Percentiles rank a stretch among this genome's conserved stretches.
These are phyloP conservation scores for Cynoglossus semilaevis DNA, from an alignment of 2,113 vertebrate genomes.

Conservation along the genomic window DNA sequence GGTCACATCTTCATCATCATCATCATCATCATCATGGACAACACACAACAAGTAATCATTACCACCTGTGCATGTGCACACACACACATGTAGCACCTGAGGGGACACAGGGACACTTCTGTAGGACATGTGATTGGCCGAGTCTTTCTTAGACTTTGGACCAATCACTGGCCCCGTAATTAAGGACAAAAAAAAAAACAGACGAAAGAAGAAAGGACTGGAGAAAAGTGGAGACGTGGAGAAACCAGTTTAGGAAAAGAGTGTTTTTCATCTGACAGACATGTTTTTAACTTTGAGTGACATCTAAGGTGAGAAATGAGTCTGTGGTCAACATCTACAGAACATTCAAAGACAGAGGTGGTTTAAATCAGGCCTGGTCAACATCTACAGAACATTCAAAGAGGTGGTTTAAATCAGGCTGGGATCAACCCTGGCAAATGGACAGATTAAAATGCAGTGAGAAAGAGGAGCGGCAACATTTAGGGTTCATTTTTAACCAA, in stretches of 20 bases:
- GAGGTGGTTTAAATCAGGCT: too few relatives aligned
- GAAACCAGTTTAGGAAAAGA: background rate
- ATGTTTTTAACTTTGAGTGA: background rate
- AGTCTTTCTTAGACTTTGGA: background rate
- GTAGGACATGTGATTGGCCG: constrained; percentile 62
- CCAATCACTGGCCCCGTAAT: constrained; percentile 69
- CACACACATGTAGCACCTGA: constrained; percentile 37
- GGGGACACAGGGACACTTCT: constrained; percentile 43
- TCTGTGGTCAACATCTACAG: too few relatives aligned
- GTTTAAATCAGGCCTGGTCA: background rate
- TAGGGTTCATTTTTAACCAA: too few relatives aligned
- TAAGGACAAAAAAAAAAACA: constrained; percentile 46
- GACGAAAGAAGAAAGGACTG: constrained; percentile 21
- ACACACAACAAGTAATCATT: constrained; percentile 46
- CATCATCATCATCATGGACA: constrained; percentile 17
- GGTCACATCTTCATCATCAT: constrained; percentile 23
- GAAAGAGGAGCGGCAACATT: too few relatives aligned
- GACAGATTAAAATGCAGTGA: too few relatives aligned
- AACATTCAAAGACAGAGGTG: background rate
- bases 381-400: too few relatives aligned
- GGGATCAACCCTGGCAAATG: too few relatives aligned
- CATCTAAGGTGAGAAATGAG: background rate
- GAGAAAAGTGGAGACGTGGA: constrained; percentile 45
- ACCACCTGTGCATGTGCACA: constrained; percentile 27
- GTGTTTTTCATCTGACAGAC: background rate